Evolutionary conservation across 2,888 invertebrate genomes (phyloP).

Genomic region (Sipha maydis): DNA sequence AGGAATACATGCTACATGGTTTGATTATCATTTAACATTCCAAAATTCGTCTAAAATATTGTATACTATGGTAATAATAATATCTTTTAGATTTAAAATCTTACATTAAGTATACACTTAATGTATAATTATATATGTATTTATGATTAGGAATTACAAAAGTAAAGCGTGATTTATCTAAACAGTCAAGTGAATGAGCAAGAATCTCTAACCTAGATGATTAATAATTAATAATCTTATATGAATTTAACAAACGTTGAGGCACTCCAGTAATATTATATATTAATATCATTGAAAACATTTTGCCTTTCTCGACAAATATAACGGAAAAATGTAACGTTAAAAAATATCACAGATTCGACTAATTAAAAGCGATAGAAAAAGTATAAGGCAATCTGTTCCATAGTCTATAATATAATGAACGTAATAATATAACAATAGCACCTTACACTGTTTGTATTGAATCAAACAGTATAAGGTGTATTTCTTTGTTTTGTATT

Average conservation of each 20-base stretch:
- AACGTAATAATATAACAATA: neutral
- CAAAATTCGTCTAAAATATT: slow-evolving; percentile 8
- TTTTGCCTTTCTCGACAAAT: neutral
- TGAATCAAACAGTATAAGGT: neutral
- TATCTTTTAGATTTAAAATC: neutral
- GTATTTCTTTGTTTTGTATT: neutral
- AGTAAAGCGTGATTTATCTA: slow-evolving; percentile 60
- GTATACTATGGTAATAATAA: neutral
- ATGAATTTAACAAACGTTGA: slow-evolving; percentile 27
- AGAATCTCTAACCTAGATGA: slow-evolving; percentile 52
- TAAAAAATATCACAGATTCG: slow-evolving; percentile 57
- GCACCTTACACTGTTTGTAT: slow-evolving; percentile 19
- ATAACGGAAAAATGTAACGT: slow-evolving; percentile 23
- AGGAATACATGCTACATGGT: slow-evolving; percentile 15
- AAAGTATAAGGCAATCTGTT: slow-evolving; percentile 51
- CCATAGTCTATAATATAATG: slow-evolving; percentile 26
- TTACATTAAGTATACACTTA: slow-evolving; percentile 14
- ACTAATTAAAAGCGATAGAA: slow-evolving; percentile 57
- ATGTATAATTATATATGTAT: neutral
- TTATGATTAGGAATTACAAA: slow-evolving; percentile 31
- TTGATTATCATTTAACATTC: slow-evolving; percentile 8
- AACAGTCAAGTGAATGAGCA: slow-evolving; percentile 61
- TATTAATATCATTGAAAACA: slow-evolving; percentile 21
- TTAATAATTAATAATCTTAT: slow-evolving; percentile 22
- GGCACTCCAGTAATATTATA: slow-evolving; percentile 34